Evolutionary conservation across 2,113 vertebrate genomes (phyloP).

Genomic region (Sinocyclocheilus grahami): DNA sequence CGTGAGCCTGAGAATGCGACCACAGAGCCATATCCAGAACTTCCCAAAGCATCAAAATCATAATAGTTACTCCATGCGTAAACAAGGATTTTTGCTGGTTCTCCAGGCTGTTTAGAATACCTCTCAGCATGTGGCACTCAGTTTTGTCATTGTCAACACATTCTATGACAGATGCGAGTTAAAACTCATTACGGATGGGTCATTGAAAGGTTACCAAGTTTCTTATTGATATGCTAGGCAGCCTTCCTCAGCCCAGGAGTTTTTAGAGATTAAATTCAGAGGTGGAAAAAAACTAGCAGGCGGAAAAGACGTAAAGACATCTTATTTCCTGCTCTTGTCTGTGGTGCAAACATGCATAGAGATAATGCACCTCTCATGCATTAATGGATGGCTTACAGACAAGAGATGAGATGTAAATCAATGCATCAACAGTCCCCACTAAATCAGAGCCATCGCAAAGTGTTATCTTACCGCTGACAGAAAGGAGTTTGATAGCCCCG

Average conservation of each 20-base stretch:
- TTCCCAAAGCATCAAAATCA: slow-evolving; percentile 27
- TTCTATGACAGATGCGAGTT: slow-evolving; percentile 55
- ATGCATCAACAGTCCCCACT: slow-evolving; percentile 65
- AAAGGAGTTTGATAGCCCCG: slow-evolving; percentile 60
- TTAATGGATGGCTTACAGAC: slow-evolving; percentile 72
- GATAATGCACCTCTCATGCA: slow-evolving; percentile 71
- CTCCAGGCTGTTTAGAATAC: slow-evolving; percentile 48
- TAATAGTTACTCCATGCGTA: slow-evolving; percentile 18
- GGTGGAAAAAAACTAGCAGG: slow-evolving; percentile 39
- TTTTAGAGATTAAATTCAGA: slow-evolving; percentile 40
- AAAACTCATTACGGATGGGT: slow-evolving; percentile 62
- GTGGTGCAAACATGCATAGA: slow-evolving; percentile 62
- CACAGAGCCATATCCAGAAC: slow-evolving; percentile 21
- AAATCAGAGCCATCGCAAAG: slow-evolving; percentile 64
- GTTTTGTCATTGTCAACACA: slow-evolving; percentile 56
- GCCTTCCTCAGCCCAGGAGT: slow-evolving; percentile 39
- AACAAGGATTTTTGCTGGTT: slow-evolving; percentile 18
- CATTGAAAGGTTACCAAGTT: slow-evolving; percentile 50
- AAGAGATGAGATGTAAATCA: slow-evolving; percentile 67
- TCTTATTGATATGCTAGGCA: slow-evolving; percentile 51
- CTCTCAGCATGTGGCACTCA: slow-evolving; percentile 31
- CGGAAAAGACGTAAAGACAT: slow-evolving; percentile 47
- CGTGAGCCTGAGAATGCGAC: neutral
- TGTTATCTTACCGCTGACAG: slow-evolving; percentile 67
- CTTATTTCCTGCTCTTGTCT: slow-evolving; percentile 60